Percentiles rank a stretch among this genome's conserved stretches.
Conservation (phyloP, 2,797 vertebrate genomes). For the Xenentodon cancila region DNA sequence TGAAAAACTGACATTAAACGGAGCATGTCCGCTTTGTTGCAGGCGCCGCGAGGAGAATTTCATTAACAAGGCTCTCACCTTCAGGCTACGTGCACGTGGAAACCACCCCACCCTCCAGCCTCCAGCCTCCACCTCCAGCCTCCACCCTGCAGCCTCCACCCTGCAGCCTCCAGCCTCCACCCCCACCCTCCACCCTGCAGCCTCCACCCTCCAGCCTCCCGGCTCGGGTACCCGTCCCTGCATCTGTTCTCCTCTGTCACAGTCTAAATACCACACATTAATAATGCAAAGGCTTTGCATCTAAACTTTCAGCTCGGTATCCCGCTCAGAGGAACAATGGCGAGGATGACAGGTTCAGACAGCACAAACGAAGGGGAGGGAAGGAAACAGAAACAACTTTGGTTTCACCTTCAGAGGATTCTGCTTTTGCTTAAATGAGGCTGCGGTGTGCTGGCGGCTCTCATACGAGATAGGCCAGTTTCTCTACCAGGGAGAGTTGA, state of each 20-base stretch:
- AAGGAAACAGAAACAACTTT: not conserved
- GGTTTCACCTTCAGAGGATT: conserved; percentile 45
- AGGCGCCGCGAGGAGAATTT: conserved; percentile 14
- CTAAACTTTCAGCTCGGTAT: conserved; percentile 46
- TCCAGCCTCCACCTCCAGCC: too few species aligned
- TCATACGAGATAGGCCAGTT: too few species aligned
- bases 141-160: too few species aligned
- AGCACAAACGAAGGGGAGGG: not conserved
- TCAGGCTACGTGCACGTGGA: conserved; percentile 5
- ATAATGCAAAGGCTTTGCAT: conserved; percentile 64
- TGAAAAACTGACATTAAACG: conserved; percentile 12
- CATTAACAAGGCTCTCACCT: conserved; percentile 49
- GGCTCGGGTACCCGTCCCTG: conserved; percentile 3
- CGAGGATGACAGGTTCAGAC: conserved; percentile 6
- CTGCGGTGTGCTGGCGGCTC: conserved; percentile 36
- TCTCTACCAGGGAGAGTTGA: too few species aligned
- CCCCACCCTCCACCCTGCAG: too few species aligned
- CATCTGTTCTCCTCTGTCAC: conserved; percentile 32
- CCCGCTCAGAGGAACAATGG: conserved; percentile 39
- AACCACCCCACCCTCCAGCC: not conserved
- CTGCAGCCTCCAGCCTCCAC: too few species aligned
- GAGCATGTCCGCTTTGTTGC: conserved; percentile 11
- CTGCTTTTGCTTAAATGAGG: conserved; percentile 6
- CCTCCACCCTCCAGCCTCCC: not conserved
- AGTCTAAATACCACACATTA: conserved; percentile 72